Conservation (phyloP, 2,888 invertebrate genomes). For the Clanis bilineata region DNA sequence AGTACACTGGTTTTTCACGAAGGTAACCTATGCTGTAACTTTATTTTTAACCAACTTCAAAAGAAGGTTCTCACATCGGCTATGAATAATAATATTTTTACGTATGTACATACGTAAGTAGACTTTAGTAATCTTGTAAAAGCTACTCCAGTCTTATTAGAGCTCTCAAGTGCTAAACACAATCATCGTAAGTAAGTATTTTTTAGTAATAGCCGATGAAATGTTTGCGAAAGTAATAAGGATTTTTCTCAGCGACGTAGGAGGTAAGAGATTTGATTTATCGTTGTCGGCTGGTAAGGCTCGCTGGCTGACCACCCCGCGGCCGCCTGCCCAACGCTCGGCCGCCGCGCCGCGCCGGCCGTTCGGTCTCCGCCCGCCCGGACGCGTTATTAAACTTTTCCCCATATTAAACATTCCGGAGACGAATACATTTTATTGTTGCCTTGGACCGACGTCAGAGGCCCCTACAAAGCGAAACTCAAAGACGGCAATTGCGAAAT, state of each 20-base stretch:
- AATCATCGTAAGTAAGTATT: conserved; percentile 24
- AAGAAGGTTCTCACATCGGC: too few species aligned
- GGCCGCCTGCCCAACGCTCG: conserved; percentile 34
- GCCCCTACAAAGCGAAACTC: conserved; percentile 82
- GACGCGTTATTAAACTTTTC: conserved; percentile 83
- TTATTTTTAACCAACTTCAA: too few species aligned
- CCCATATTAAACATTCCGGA: conserved; percentile 84
- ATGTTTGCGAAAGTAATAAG: conserved; percentile 76
- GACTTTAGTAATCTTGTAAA: too few species aligned
- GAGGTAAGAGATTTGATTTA: conserved; percentile 81
- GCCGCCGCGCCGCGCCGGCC: conserved; percentile 41
- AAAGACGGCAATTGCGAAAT: conserved; percentile 83
- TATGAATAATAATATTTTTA: too few species aligned
- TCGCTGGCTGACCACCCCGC: conserved; percentile 67
- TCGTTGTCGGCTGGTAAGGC: conserved; percentile 68
- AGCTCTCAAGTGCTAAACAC: background rate
- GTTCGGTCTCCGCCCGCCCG: conserved; percentile 57
- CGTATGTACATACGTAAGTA: too few species aligned
- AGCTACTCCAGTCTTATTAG: background rate
- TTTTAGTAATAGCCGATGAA: conserved; percentile 50
- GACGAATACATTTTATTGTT: conserved; percentile 83
- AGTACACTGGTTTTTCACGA: background rate
- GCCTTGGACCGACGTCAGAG: conserved; percentile 82
- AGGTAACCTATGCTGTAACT: too few species aligned
- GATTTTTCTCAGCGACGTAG: conserved; percentile 71